Conservation (phyloP, 2,797 vertebrate species). For the Takifugu rubripes region DNA sequence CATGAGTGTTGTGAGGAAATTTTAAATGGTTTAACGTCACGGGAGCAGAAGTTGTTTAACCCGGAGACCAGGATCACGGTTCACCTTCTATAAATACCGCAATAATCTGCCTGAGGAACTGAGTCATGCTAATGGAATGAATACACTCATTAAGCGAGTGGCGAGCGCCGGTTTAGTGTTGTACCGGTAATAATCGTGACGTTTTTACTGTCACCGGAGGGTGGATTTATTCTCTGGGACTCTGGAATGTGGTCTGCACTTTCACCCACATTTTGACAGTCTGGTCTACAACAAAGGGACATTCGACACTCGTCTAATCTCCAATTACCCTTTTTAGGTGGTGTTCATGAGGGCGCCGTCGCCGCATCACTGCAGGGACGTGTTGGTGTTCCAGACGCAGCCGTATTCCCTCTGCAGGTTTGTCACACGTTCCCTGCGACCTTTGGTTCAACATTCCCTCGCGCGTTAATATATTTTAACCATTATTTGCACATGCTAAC, state of each 20-base stretch:
- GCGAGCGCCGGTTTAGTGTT: no score
- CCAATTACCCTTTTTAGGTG: conserved; percentile 46
- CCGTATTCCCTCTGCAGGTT: conserved; percentile 90
- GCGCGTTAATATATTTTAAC: no score
- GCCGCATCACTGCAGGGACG: conserved; percentile 81
- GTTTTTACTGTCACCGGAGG: not conserved
- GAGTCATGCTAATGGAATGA: not conserved
- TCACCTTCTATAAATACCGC: not conserved
- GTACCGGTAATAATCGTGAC: no score
- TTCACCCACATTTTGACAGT: no score
- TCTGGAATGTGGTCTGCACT: not conserved
- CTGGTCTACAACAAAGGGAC: not conserved
- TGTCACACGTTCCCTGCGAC: not conserved
- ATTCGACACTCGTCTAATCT: not conserved
- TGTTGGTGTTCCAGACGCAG: conserved; percentile 90
- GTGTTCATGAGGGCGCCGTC: conserved; percentile 61
- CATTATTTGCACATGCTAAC: no score
- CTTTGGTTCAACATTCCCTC: no score
- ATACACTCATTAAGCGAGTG: not conserved
- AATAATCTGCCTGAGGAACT: not conserved
- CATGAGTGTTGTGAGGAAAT: conserved; percentile 20
- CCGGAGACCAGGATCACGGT: not conserved
- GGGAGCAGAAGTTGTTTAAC: not conserved
- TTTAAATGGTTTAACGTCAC: conserved; percentile 26
- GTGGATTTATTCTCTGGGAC: not conserved